Percentiles rank a stretch among this genome's conserved stretches.
These are phyloP conservation scores for Alexandromys fortis DNA, from an alignment of 2,113 vertebrate species.

Conservation along the genomic window DNA sequence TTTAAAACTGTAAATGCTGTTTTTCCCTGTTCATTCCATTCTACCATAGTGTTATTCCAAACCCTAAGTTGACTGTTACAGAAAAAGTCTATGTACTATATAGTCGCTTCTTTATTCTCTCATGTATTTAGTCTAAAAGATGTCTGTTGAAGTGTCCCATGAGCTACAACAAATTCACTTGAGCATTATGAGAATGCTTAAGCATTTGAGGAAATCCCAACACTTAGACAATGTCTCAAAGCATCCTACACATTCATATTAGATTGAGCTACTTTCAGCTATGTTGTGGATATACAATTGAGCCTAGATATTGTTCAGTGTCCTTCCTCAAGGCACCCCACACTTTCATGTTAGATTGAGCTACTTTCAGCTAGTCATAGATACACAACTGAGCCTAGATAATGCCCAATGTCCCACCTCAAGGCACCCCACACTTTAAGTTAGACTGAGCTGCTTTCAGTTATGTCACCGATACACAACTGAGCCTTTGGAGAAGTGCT, in stretches of 20 bases:
- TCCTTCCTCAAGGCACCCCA: neutral
- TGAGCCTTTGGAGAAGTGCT: neutral
- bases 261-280: no score
- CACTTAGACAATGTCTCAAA: neutral
- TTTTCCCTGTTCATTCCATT: accelerated
- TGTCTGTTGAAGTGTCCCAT: neutral
- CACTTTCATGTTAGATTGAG: neutral
- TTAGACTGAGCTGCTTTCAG: neutral
- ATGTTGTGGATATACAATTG: no score
- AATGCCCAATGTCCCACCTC: neutral
- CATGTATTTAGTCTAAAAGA: accelerated
- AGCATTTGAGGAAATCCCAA: neutral
- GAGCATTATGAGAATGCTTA: neutral
- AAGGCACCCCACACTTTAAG: neutral
- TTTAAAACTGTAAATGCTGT: neutral
- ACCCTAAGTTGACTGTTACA: neutral
- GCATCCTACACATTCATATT: no score
- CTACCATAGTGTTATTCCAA: no score
- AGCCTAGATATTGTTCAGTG: no score
- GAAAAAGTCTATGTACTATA: neutral
- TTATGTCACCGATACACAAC: accelerated
- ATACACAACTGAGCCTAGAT: no score
- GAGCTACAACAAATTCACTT: neutral
- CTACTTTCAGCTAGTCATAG: neutral
- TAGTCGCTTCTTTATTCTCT: neutral